These are phyloP conservation scores for Lagorchestes hirsutus DNA, from an alignment of 2,797 vertebrate genomes.

Conservation along the genomic window DNA sequence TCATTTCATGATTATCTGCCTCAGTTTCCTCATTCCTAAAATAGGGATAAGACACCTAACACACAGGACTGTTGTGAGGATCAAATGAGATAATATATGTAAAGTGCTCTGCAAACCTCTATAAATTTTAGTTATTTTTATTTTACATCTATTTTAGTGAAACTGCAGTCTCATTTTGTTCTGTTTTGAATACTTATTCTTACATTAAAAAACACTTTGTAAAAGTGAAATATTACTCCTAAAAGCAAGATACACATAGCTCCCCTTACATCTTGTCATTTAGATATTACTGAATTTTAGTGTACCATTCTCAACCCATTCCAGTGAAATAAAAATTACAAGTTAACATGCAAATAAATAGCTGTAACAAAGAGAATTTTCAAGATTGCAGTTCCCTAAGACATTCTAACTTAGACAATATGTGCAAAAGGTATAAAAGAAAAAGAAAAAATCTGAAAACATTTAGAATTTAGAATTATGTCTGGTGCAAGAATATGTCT, in stretches of 20 bases:
- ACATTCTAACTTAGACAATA: slow-evolving; percentile 4
- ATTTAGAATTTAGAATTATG: neutral
- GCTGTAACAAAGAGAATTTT: slow-evolving; percentile 15
- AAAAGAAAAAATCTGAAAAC: neutral
- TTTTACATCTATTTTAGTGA: neutral
- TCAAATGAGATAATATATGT: neutral
- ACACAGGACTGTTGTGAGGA: neutral
- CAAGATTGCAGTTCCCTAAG: neutral
- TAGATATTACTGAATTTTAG: neutral
- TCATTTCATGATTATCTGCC: neutral
- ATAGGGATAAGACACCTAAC: neutral
- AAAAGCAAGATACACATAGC: neutral
- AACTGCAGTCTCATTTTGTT: slow-evolving; percentile 21
- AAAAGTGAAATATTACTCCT: neutral
- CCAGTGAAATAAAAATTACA: slow-evolving; percentile 18
- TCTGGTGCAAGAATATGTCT: neutral
- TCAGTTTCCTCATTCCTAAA: neutral
- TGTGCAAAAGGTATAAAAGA: slow-evolving; percentile 6
- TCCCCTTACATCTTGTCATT: slow-evolving; percentile 41
- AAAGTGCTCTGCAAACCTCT: neutral
- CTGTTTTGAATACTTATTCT: slow-evolving; percentile 12
- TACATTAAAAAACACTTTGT: slow-evolving; percentile 22
- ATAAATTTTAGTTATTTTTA: neutral
- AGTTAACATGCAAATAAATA: neutral
- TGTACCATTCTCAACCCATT: slow-evolving; percentile 3